Base-by-base conservation (phyloP, 37 sponge, comb jelly and placozoan species). In the Geodia barretti region DNA sequence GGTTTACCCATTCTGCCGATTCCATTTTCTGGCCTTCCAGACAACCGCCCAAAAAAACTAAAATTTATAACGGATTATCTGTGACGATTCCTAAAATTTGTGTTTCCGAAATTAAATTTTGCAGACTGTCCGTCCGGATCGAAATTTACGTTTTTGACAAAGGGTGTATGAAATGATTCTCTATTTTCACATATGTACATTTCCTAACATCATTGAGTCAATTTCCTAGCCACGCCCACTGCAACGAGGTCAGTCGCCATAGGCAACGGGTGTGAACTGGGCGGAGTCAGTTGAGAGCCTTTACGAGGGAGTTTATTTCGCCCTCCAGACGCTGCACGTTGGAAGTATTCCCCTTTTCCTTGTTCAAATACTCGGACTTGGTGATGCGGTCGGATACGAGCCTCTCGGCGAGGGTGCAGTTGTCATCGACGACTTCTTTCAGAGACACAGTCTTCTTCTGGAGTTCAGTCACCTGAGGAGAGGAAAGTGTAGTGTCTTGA, bases 401-500 rank as follows among this genome's bases (percentile, higher is more conserved):
- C n/a, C 47, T 69, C 71, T 87, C 88, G 0, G 88, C 82, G 47
- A 81, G 42, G 32, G 32, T 30, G 35, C 70, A 76, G 43, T 66
- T 75, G 62, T 76, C 72, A 0, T 81, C 82, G 3, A 87, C 58
- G 35, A 70, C 29, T 9, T 21, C 14, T 62, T 61, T 60, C 42
- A 87, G 34, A 35, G 80, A 81, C 28, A 37, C 4, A 25, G 58
- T 35, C 88, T 87, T 87, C 71, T 76, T 80, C 76, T 87, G 88
- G 19, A 87, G 21, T 2, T 80, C 82, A 36, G 33, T 38, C 30
- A 80, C 71, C 88, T 87, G 23, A 0, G 31, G 25, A 17, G 37
- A 4, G 36, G 5, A 68, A 69, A 58, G 30, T 7, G 24, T 20
- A 14, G 25, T 41, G 25, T 31, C 25, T 29, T 20, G 47, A 25